phyloP scores from a whole-genome alignment of 1,140 invertebrate genomes.

The Bombus affinis region DNA sequence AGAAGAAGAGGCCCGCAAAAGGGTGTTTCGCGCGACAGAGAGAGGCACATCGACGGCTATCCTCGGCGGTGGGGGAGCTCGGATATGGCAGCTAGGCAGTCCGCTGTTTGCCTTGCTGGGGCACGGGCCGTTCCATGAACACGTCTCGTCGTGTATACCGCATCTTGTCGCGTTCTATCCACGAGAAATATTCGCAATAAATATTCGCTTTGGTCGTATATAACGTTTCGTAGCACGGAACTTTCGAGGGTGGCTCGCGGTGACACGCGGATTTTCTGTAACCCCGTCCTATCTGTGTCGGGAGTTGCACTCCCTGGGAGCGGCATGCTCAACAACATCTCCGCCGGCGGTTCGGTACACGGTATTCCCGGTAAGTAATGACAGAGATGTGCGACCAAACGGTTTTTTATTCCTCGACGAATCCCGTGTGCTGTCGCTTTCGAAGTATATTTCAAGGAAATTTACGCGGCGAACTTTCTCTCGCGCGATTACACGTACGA shows the following conservation, averaged over 20 bases:
- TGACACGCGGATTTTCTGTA: conserved; percentile 60
- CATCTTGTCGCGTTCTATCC: conserved; percentile 30
- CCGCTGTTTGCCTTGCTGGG: conserved; percentile 80
- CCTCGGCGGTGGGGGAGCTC: conserved; percentile 72
- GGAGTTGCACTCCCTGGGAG: conserved; percentile 78
- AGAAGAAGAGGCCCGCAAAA: conserved; percentile 50
- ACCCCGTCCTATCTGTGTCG: conserved; percentile 64
- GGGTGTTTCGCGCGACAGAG: conserved; percentile 32
- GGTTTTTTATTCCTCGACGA: background rate
- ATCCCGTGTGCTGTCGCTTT: background rate
- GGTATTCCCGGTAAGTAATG: conserved; percentile 80
- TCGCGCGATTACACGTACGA: too few relatives aligned
- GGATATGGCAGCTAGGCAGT: conserved; percentile 81
- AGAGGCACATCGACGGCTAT: conserved; percentile 47
- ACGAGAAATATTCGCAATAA: conserved; percentile 14
- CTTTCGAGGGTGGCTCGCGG: conserved; percentile 55
- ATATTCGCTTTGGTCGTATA: background rate
- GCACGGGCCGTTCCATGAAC: conserved; percentile 74
- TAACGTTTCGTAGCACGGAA: conserved; percentile 5
- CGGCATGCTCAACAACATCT: conserved; percentile 83
- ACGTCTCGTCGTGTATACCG: conserved; percentile 28
- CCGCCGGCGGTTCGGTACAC: conserved; percentile 80
- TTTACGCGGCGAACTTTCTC: background rate
- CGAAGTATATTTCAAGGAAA: background rate
- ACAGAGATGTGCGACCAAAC: background rate